Conservation (phyloP, 2,888 invertebrate species). For the Leptinotarsa rubiginosa region DNA sequence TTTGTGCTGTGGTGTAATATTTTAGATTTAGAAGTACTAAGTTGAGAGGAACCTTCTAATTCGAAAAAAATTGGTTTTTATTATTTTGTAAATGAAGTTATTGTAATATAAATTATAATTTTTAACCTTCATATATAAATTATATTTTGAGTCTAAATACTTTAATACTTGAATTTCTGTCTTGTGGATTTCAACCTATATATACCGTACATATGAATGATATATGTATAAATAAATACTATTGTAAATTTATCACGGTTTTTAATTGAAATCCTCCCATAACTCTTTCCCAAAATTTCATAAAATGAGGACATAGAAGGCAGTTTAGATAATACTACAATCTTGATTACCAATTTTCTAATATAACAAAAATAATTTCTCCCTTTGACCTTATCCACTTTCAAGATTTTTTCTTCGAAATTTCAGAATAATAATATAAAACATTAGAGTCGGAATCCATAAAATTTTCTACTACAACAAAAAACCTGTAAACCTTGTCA, state of each 20-base stretch:
- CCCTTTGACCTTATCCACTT: too few relatives aligned
- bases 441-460: too few relatives aligned
- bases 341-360: too few relatives aligned
- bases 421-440: too few relatives aligned
- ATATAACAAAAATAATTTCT: too few relatives aligned
- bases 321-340: too few relatives aligned
- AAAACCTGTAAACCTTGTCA: too few relatives aligned
- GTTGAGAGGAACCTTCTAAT: slow-evolving; percentile 57
- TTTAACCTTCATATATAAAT: slow-evolving; percentile 59
- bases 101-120: slow-evolving; percentile 61
- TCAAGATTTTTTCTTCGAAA: too few relatives aligned
- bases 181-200: slow-evolving; percentile 67
- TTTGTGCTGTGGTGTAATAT: slow-evolving; percentile 69
- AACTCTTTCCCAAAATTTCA: neutral
- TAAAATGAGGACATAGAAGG: too few relatives aligned
- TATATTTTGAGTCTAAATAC: slow-evolving; percentile 61
- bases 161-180: slow-evolving; percentile 64
- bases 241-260: slow-evolving; percentile 62
- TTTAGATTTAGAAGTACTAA: slow-evolving; percentile 64
- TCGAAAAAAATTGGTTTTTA: slow-evolving; percentile 50
- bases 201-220: slow-evolving; percentile 66
- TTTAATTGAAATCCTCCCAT: slow-evolving; percentile 32
- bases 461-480: too few relatives aligned
- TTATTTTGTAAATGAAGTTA: slow-evolving; percentile 59
- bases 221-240: slow-evolving; percentile 68